Evolutionary conservation across 2,113 vertebrate genomes (phyloP), one percentile per base, ranked within the genome.

Genomic region (Pterocles orientalis): DNA sequence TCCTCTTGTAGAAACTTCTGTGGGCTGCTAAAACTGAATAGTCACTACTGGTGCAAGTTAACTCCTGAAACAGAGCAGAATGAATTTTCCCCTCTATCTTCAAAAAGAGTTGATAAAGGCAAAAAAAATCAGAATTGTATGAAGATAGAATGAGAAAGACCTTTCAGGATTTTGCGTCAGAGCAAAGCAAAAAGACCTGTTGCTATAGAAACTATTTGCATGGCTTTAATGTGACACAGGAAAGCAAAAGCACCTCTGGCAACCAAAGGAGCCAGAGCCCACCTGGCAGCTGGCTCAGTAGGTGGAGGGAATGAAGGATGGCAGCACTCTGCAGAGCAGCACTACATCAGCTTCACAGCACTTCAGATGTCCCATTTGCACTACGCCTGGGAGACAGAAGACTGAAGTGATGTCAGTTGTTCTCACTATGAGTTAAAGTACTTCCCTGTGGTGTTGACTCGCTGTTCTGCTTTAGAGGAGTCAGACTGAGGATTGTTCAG

Each of bases 131-230:
- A 39, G 57, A 66, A 90, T 14, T 60, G 33, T 83, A 95, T 78
- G 82, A 50, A 91, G 96, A 84, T 62, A 58, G 64, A 90, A 96
- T 3, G 71, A 91, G 73, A 92, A 56, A 94, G 95, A 94, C 82
- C 89, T 91, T 97, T 95, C 57, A 54, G 94, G 88, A 94, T 83
- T 88, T 79, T 96, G 92, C 71, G 41, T 97, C 96, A 97, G 79
- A 91, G 88, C 86, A 18, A 28, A 88, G 83, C 88, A 68, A 76
- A 76, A 73, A 92, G 53, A 96, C 93, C 70, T 96, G 97, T 98
- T 97, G 96, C 97, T 98, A 98, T 97, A 97, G 98, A 96, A 97
- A 98, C 98, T 94, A 95, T 97, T 97, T 95, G 92, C 64, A 93
- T 92, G 80, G 86, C 95, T 96, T 96, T 92, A 94, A 92, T 94